Base-by-base conservation (phyloP, 2,888 invertebrate genomes). In the Meliscaeva auricollis region DNA sequence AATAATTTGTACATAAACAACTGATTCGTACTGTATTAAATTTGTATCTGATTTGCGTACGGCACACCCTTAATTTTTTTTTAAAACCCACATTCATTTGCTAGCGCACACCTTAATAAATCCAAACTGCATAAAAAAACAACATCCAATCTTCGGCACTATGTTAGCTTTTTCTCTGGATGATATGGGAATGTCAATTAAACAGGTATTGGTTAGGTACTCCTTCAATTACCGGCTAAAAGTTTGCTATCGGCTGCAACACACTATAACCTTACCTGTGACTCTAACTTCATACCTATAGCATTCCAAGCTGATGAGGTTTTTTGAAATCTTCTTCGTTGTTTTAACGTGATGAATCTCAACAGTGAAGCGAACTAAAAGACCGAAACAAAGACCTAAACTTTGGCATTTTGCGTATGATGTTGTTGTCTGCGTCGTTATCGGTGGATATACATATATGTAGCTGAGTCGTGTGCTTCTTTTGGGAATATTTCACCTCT, bases 121-220 rank as follows among this genome's bases (percentile, higher is more conserved):
- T 35, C 15, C 41, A 58, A 72, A 72, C 13, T n/a, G 30, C 13
- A 32, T 17, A 60, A 30, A 13, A 44, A 13, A 52, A 68, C 66
- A 32, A 52, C 13, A 79, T 35, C 26, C 44, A 17, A 60, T 52
- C 50, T 41, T 48, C 48, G n/a, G 22, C 13, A 52, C 32, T 30
- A 32, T 62, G 52, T 48, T 76, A 68, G 54, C 62, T 80, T 52
- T 50, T 76, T 81, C 77, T 48, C 50, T 66, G n/a, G n/a, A n/a
- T n/a, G n/a, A n/a, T n/a, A n/a, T n/a, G 52, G 64, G 66, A 74
- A 84, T 79, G 84, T 75, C 84, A 84, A 80, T 84, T 84, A 75
- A 74, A 74, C 62, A 26, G 26, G 26, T 26, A 26, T 26, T 9
- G 38, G 38, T 38, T 38, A 79, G 69, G 72, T 76, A 84, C 80